phyloP scores from a whole-genome alignment of 2,797 vertebrate species.

The Gymnoscopelus braueri region DNA sequence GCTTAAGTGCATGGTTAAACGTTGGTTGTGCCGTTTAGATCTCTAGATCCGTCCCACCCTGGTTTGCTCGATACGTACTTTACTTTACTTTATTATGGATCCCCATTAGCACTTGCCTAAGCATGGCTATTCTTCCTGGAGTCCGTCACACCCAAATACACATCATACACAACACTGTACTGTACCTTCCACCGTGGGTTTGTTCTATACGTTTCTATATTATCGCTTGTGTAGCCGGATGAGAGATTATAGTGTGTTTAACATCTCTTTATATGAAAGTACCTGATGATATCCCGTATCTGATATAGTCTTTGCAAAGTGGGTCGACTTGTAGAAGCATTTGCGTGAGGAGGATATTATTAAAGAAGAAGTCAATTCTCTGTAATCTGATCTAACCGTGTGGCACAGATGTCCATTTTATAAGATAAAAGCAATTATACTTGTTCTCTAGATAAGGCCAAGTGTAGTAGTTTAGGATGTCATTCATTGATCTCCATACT shows the following conservation, averaged over 20 bases:
- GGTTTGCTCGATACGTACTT: too few relatives aligned
- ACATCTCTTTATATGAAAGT: not conserved
- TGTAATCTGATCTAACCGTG: not conserved
- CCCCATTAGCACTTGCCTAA: too few relatives aligned
- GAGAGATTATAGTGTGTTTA: conserved; percentile 11
- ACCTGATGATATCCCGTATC: not conserved
- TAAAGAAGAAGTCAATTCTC: not conserved
- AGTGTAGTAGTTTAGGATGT: conserved; percentile 2
- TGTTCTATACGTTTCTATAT: conserved; percentile 19
- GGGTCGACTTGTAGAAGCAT: not conserved
- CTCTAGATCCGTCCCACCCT: not conserved
- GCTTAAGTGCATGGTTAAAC: conserved; percentile 7
- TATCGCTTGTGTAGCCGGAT: conserved; percentile 18
- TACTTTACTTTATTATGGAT: too few relatives aligned
- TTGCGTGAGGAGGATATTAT: not conserved
- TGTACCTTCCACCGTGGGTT: conserved; percentile 5
- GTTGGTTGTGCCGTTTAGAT: conserved; percentile 13
- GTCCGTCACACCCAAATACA: too few relatives aligned
- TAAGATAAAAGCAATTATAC: not conserved
- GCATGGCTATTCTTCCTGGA: too few relatives aligned
- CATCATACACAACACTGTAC: too few relatives aligned
- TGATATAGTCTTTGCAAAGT: not conserved
- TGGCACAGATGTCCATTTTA: not conserved
- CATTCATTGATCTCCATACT: conserved; percentile 12
- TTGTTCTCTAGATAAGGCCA: conserved; percentile 11